Base-by-base conservation (phyloP, 2,797 vertebrate genomes). In the Sylvilagus floridanus region DNA sequence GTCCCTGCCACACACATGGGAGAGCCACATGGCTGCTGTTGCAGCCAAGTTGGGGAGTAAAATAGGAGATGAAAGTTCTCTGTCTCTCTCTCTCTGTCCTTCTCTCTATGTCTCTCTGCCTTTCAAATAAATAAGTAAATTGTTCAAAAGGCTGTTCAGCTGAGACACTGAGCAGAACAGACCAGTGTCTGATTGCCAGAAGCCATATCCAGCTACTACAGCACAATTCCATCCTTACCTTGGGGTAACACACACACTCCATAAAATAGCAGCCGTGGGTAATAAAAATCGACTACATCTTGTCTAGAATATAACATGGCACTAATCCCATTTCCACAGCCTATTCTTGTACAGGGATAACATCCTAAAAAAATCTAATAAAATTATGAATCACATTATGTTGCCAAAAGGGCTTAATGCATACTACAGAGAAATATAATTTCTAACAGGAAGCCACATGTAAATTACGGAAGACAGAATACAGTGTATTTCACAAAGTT, bases 361-460 rank as follows among this genome's bases (percentile, higher is more conserved):
- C 30, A 57, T 66, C 68, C 68, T 2, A 22, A 81, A 73, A 68
- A 72, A 76, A 32, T 11, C 10, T 92, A 78, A 86, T 60, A 26
- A 92, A 57, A 62, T 37, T 66, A 87, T 62, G 37, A 89, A 62
- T 52, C n/a, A 68, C 22, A 78, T n/a, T 87, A 22, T 13, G 24
- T 13, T 81, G 57, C 66, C 32, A 85, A 91, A 92, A 90, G 85
- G 60, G 60, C 28, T 84, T 65, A 78, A 66, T 63, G 30, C 26
- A 85, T 6, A 28, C 16, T 24, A 30, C 16, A 47, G 50, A 95
- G n/a, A 82, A 71, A 83, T 0, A n/a, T 28, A 47, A 79, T 78
- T 90, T 78, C 47, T 92, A 86, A 92, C 17, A 85, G 83, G 10
- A 14, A 69, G 47, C 22, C 47, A 78, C 4, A n/a, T 3, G 16